Conservation (phyloP, 37 sponge, comb jelly and placozoan species). For the Cliona cf. orientalis region DNA sequence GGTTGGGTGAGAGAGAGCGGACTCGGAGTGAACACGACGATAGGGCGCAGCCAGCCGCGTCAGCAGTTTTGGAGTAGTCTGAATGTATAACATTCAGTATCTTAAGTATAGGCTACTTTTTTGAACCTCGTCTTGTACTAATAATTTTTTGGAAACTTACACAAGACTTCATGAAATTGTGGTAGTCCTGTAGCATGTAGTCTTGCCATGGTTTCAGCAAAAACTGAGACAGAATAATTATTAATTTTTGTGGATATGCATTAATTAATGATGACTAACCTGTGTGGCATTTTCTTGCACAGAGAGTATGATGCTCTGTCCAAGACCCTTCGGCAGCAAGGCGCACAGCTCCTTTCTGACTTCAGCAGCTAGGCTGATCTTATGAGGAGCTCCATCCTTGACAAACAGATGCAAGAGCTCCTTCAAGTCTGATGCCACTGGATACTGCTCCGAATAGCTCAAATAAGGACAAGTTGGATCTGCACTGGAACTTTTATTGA, state of each 20-base stretch:
- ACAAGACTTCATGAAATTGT: slow-evolving; percentile 1
- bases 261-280: slow-evolving; percentile 15
- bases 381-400: slow-evolving; percentile 1
- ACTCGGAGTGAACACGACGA: background rate
- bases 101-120: too few species aligned
- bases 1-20: background rate
- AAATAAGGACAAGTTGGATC: slow-evolving; percentile 15
- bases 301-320: slow-evolving; percentile 44
- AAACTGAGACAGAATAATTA: slow-evolving; percentile 16
- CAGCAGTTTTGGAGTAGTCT: background rate
- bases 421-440: slow-evolving; percentile 24
- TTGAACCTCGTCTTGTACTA: too few species aligned
- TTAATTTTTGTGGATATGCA: background rate
- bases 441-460: slow-evolving; percentile 14
- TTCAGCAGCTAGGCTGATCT: slow-evolving; percentile 27
- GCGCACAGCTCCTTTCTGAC: slow-evolving; percentile 20
- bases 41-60: background rate
- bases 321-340: slow-evolving; percentile 70
- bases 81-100: background rate
- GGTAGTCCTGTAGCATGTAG: slow-evolving; percentile 33
- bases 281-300: slow-evolving; percentile 52
- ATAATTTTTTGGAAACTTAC: slow-evolving; percentile 6
- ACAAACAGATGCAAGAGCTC: slow-evolving; percentile 56
- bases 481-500: background rate
- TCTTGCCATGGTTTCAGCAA: slow-evolving; percentile 54